Percentiles rank a stretch among this genome's conserved stretches.
These are phyloP conservation scores for Coleophora deauratella DNA, from an alignment of 2,888 invertebrate species.

Conservation along the genomic window DNA sequence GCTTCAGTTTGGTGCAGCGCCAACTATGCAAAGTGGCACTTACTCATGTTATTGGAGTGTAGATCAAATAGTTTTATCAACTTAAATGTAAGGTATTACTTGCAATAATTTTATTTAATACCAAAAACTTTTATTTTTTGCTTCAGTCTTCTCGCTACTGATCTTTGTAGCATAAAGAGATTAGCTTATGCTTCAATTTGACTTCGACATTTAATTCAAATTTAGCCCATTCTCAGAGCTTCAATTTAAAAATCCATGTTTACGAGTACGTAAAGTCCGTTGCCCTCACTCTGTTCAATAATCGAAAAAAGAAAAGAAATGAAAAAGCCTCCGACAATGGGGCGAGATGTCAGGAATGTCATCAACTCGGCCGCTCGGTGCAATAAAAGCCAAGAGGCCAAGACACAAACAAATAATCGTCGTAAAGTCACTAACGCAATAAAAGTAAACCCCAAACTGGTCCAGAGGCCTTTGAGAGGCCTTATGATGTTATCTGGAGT, in stretches of 20 bases:
- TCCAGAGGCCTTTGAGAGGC: conserved; percentile 25
- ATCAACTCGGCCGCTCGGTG: conserved; percentile 15
- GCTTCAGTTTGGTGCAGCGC: conserved; percentile 55
- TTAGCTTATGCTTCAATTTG: too few relatives aligned
- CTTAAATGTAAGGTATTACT: too few relatives aligned
- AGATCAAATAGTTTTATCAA: background rate
- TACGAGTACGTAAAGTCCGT: too few relatives aligned
- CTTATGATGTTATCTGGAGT: conserved; percentile 27
- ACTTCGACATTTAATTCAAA: too few relatives aligned
- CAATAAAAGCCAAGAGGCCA: conserved; percentile 20
- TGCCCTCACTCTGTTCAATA: too few relatives aligned
- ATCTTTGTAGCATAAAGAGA: too few relatives aligned
- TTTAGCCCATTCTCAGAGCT: too few relatives aligned
- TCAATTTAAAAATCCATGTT: background rate
- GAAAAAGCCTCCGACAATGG: conserved; percentile 18
- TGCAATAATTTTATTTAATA: too few relatives aligned
- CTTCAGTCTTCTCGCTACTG: too few relatives aligned
- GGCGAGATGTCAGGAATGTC: conserved; percentile 18
- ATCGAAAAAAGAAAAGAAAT: conserved; percentile 1
- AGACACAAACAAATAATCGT: conserved; percentile 15
- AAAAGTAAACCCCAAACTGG: conserved; percentile 28
- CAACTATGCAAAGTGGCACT: conserved; percentile 49
- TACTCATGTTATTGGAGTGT: conserved; percentile 10
- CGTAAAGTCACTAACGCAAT: conserved; percentile 12
- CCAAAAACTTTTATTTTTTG: background rate